Evolutionary conservation across 2,113 vertebrate species (phyloP), one percentile per base, ranked within the genome.

Genomic region (Callionymus lyra): DNA sequence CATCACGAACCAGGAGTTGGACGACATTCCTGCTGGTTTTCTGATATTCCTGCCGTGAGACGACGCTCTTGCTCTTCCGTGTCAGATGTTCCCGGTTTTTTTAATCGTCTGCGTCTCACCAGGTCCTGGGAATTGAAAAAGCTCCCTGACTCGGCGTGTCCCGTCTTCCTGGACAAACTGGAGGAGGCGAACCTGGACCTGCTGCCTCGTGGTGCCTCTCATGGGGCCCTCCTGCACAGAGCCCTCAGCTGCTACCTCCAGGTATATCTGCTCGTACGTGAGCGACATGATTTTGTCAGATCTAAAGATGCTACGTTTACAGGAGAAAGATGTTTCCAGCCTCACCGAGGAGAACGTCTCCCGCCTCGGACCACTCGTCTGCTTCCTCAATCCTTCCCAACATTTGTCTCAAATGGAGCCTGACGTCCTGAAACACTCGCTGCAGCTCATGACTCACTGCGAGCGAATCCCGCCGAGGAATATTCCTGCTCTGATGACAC

Each of bases 1-100:
- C 57, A 67, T 86, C 45, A 68, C 59, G 6, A 19, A 13, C 5
- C 36, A 67, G 2, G 75, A 85, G 54, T 50, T 87, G 41, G 13
- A 62, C 1, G 27, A 27, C 1, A 82, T 86, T 46, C 74, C 82
- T 3, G 18, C 65, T 10, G 1, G 31, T 1, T 9, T 81, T 6
- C 56, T 86, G 10, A 42, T 74, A 37, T 45, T 68, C 2, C 58
- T 86, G n/a, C 62, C 49, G 85, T 87, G 67, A 70, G 71, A 38
- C 18, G 13, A 45, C 33, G 5, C 11, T 19, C 11, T 41, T 4
- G 11, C 4, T 35, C 35, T 2, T 21, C n/a, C 4, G 8, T 38
- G n/a, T n/a, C 1, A n/a, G 5, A 34, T 10, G 45, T 37, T 9
- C 21, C 4, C 21, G 35, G 6, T 2, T 16, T 2, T 16, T 12